A percentile compares a stretch with the other conserved stretches of the same genome.
Conservation (phyloP, 1,140 invertebrate genomes). For the Drosophila malerkotliana region DNA sequence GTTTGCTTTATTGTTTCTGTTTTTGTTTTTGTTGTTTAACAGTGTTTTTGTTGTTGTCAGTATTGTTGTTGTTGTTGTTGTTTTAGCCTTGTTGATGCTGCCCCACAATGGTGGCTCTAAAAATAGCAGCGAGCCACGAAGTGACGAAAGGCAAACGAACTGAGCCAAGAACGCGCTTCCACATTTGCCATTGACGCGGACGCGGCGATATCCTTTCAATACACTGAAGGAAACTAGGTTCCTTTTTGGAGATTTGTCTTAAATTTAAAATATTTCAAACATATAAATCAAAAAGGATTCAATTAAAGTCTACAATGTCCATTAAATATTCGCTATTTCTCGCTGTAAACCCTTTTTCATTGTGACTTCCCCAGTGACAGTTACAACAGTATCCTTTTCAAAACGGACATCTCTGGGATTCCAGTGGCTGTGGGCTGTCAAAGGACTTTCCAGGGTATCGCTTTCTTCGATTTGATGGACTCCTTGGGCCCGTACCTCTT, state of each 20-base stretch:
- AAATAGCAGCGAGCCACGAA: conserved; percentile 44
- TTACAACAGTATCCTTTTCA: conserved; percentile 19
- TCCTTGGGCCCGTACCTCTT: conserved; percentile 37
- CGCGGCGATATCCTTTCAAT: conserved; percentile 2
- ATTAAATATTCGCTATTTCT: neutral
- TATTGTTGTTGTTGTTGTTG: neutral
- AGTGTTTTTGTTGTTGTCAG: conserved; percentile 15
- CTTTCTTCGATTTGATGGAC: conserved; percentile 30
- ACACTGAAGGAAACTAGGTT: conserved; percentile 2
- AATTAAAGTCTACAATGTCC: neutral
- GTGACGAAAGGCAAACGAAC: conserved; percentile 55
- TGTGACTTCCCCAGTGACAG: neutral
- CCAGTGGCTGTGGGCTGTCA: conserved; percentile 28
- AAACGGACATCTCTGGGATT: conserved; percentile 14
- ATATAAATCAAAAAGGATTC: too few relatives aligned
- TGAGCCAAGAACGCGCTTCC: conserved; percentile 34
- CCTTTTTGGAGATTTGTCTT: too few relatives aligned
- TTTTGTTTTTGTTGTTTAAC: conserved; percentile 4
- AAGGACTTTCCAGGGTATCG: conserved; percentile 41
- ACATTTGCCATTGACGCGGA: conserved; percentile 26
- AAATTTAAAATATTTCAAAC: too few relatives aligned
- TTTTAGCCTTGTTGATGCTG: neutral
- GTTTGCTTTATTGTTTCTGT: conserved; percentile 21
- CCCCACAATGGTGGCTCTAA: conserved; percentile 40
- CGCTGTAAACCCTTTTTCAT: neutral